phyloP scores from a whole-genome alignment of 2,797 vertebrate genomes.

The Myripristis jacobus region DNA sequence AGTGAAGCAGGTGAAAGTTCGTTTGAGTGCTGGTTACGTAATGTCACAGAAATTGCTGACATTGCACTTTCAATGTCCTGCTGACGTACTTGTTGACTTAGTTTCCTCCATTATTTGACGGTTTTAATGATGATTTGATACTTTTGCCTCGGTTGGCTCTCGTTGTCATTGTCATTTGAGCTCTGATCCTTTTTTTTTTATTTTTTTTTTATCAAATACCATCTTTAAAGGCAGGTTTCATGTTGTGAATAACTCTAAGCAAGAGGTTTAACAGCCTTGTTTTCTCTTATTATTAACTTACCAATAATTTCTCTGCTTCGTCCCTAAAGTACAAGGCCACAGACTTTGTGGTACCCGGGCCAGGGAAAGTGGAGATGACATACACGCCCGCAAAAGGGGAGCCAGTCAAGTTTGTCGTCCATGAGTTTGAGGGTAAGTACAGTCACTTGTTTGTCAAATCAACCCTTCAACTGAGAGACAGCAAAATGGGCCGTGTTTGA shows the following conservation, averaged over 20 bases:
- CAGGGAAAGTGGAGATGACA: constrained; percentile 94
- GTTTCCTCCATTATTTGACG: neutral
- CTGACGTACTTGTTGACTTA: neutral
- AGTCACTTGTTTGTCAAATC: neutral
- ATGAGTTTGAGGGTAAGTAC: constrained; percentile 92
- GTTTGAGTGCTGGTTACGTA: constrained; percentile 22
- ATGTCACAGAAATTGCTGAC: neutral
- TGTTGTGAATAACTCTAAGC: neutral
- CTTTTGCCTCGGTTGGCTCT: neutral
- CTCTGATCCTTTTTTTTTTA: constrained; percentile 18
- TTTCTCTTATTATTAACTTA: neutral
- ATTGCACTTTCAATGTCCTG: neutral
- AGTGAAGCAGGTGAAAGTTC: constrained; percentile 32
- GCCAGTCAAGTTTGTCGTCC: constrained; percentile 87
- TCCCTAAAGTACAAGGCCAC: constrained; percentile 94
- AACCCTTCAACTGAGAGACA: neutral
- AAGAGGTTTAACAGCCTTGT: neutral
- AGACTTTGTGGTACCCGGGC: constrained; percentile 96
- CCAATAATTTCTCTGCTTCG: constrained; percentile 1
- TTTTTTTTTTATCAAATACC: neutral
- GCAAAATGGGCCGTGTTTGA: neutral
- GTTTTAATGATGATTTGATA: neutral
- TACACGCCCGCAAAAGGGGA: constrained; percentile 88
- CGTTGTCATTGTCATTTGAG: neutral
- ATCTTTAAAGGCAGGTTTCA: neutral